These are phyloP conservation scores for Bombus superbus DNA, from an alignment of 1,140 invertebrate genomes.

Conservation along the genomic window DNA sequence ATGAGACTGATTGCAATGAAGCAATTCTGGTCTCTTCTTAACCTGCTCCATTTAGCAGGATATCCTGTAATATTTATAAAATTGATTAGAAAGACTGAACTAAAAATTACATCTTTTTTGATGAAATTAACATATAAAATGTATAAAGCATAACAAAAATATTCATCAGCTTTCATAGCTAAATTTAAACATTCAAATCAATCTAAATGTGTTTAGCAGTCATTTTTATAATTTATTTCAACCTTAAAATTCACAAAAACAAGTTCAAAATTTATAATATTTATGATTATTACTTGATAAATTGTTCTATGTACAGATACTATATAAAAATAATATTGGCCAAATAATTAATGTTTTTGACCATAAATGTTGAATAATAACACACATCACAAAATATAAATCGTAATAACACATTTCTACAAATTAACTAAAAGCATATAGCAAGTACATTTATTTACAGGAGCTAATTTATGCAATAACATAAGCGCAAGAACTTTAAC, in stretches of 20 bases:
- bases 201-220: background rate
- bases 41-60: constrained; percentile 71
- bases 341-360: background rate
- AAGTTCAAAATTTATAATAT: background rate
- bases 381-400: too few species aligned
- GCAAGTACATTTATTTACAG: background rate
- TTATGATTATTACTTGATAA: background rate
- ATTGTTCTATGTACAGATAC: background rate
- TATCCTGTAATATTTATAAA: constrained; percentile 26
- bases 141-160: background rate
- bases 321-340: background rate
- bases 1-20: constrained; percentile 64
- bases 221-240: background rate
- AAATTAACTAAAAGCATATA: background rate
- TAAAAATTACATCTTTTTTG: background rate
- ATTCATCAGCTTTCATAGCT: background rate
- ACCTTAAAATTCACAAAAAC: background rate
- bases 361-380: background rate
- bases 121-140: background rate
- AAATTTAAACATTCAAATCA: background rate
- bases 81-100: background rate
- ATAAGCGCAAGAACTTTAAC: background rate
- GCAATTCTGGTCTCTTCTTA: constrained; percentile 68
- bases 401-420: background rate
- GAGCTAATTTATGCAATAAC: background rate